These are phyloP conservation scores for Sylvia atricapilla DNA, from an alignment of 2,113 vertebrate genomes.

Conservation along the genomic window DNA sequence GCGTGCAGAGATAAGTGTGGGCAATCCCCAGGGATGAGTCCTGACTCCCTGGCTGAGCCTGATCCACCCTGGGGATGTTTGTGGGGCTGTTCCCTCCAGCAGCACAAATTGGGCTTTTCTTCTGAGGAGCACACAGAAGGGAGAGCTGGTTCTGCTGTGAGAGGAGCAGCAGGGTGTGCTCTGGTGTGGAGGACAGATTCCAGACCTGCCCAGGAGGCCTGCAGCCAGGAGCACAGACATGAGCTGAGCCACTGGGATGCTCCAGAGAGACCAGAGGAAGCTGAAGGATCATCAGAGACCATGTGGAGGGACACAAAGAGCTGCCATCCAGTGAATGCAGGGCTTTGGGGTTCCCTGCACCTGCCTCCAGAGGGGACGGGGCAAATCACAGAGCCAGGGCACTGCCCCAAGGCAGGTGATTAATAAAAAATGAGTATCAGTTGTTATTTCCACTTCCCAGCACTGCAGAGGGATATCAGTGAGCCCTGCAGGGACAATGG, in stretches of 20 bases:
- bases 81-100: rapidly evolving
- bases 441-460: not conserved
- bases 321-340: not conserved
- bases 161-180: not conserved
- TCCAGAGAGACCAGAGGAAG: not conserved
- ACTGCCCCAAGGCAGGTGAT: not conserved
- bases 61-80: not conserved
- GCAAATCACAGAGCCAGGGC: not conserved
- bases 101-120: not conserved
- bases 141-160: not conserved
- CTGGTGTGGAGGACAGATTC: not conserved
- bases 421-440: not conserved
- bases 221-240: not conserved
- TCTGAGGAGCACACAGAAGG: not conserved
- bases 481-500: not conserved
- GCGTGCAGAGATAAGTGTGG: not conserved
- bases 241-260: not conserved
- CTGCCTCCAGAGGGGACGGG: not conserved
- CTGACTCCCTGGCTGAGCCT: not conserved
- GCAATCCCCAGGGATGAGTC: not conserved
- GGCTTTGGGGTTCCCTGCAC: not conserved
- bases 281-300: not conserved
- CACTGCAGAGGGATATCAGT: not conserved
- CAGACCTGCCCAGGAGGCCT: not conserved
- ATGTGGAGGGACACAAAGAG: not conserved